Evolutionary conservation across 2,113 vertebrate genomes (phyloP).

Genomic region (Pachyramphus minor): DNA sequence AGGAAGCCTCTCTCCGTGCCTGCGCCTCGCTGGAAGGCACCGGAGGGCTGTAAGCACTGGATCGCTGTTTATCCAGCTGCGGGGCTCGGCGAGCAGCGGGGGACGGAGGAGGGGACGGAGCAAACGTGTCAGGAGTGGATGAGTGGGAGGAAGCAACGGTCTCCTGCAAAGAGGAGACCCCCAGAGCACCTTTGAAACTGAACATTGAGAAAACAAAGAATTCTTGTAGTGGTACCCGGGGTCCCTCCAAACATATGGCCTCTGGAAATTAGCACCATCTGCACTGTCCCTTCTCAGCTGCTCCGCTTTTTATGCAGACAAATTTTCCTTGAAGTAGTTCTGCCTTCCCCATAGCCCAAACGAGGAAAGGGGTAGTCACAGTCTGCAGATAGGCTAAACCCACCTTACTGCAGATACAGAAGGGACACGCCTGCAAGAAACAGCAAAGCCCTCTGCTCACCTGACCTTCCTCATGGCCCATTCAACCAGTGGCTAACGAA

Average conservation of each 20-base stretch:
- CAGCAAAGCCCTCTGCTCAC: background rate
- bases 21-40: background rate
- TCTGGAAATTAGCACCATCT: constrained; percentile 41
- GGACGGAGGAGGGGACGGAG: background rate
- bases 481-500: background rate
- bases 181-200: constrained; percentile 41
- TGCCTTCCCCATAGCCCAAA: background rate
- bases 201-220: constrained; percentile 41
- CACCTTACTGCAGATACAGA: background rate
- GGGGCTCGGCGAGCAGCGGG: background rate
- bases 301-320: background rate
- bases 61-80: constrained; percentile 46
- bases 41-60: background rate
- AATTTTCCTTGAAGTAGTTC: background rate
- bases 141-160: constrained; percentile 31
- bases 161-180: constrained; percentile 47
- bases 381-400: background rate
- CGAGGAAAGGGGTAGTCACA: background rate
- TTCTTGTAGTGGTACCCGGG: background rate
- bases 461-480: rapidly evolving
- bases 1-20: background rate
- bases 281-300: background rate
- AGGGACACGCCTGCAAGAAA: background rate
- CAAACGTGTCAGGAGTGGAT: background rate
- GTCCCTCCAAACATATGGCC: constrained; percentile 15